Percentiles rank a stretch among this genome's conserved stretches.
Evolutionary conservation across 2,888 invertebrate species (phyloP).

Genomic region (Seira ritae): DNA sequence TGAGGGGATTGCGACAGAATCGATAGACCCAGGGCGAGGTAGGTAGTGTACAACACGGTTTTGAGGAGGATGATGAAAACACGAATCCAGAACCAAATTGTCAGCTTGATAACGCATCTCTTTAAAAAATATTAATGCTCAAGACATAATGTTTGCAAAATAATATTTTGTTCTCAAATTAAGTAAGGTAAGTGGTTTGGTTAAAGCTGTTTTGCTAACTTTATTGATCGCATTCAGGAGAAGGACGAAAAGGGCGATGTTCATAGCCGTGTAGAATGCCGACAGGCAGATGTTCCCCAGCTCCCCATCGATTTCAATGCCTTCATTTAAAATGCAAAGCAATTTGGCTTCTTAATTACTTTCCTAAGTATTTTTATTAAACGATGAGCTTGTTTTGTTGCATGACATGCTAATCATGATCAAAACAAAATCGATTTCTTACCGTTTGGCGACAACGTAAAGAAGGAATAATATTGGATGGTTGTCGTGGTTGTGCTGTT

Average conservation of each 20-base stretch:
- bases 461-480: neutral
- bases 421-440: neutral
- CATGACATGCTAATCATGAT: neutral
- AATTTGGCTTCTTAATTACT: too few relatives aligned
- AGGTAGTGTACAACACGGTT: conserved; percentile 57
- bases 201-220: conserved; percentile 18
- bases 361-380: too few relatives aligned
- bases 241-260: conserved; percentile 45
- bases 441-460: conserved; percentile 29
- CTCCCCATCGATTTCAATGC: conserved; percentile 47
- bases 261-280: conserved; percentile 45
- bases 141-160: neutral
- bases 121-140: conserved; percentile 45
- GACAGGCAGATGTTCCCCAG: conserved; percentile 46
- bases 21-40: conserved; percentile 51
- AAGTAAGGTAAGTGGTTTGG: neutral
- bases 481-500: neutral
- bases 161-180: neutral
- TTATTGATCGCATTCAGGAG: conserved; percentile 49
- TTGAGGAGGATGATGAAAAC: conserved; percentile 56
- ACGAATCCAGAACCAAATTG: conserved; percentile 66
- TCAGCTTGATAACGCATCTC: conserved; percentile 58
- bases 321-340: conserved; percentile 20
- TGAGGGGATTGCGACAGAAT: conserved; percentile 63
- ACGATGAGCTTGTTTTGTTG: too few relatives aligned